These are phyloP conservation scores for Pollenia amentaria DNA, from an alignment of 2,888 invertebrate species.

Conservation along the genomic window DNA sequence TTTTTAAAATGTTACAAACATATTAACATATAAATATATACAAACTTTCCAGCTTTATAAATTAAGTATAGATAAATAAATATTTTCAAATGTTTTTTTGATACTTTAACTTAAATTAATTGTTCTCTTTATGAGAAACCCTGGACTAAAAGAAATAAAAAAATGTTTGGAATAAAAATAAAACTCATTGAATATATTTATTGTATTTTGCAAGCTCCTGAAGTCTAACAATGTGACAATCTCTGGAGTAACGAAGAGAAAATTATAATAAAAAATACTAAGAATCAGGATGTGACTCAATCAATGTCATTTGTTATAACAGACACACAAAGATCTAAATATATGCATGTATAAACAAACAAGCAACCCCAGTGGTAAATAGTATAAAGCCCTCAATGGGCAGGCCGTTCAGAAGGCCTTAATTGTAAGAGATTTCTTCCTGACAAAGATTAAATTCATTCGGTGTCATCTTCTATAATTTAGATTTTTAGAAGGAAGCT, in stretches of 20 bases:
- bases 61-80: too few relatives aligned
- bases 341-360: background rate
- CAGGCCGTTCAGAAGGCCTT: too few relatives aligned
- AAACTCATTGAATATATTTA: conserved; percentile 63
- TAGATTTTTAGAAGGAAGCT: too few relatives aligned
- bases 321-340: conserved; percentile 14
- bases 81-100: background rate
- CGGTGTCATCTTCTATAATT: too few relatives aligned
- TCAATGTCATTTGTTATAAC: conserved; percentile 74
- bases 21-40: too few relatives aligned
- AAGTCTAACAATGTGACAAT: conserved; percentile 65
- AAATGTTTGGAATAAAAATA: conserved; percentile 14
- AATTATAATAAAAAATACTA: conserved; percentile 35
- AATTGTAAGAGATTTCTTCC: too few relatives aligned
- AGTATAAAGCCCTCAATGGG: background rate
- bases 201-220: conserved; percentile 43
- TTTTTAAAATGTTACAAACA: too few relatives aligned
- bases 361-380: conserved; percentile 15
- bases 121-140: background rate
- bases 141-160: background rate
- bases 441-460: too few relatives aligned
- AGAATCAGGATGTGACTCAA: conserved; percentile 74
- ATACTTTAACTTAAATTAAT: background rate
- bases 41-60: too few relatives aligned
- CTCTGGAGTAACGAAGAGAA: conserved; percentile 48